Conservation (phyloP, 2,113 vertebrate genomes). For the Delphinapterus leucas region DNA sequence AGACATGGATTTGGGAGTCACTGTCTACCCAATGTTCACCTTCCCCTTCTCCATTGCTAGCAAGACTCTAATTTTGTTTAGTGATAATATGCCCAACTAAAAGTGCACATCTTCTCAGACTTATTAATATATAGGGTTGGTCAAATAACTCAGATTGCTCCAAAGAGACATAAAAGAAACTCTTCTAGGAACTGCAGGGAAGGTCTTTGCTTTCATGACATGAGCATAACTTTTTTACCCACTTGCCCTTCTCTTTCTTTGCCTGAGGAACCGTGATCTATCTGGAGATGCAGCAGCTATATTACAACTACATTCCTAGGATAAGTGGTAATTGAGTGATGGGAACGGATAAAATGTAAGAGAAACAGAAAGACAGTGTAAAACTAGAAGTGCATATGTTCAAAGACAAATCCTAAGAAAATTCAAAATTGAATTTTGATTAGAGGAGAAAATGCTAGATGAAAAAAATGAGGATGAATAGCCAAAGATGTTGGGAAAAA, state of each 20-base stretch:
- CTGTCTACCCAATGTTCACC: not conserved
- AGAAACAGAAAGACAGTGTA: not conserved
- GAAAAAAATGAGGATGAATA: not conserved
- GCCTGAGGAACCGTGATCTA: not conserved
- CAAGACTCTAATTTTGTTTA: not conserved
- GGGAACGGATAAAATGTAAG: not conserved
- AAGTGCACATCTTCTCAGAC: not conserved
- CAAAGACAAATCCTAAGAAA: not conserved
- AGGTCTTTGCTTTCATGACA: not conserved
- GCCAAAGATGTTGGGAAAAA: not conserved
- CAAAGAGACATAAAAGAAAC: not conserved
- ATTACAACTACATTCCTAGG: not conserved
- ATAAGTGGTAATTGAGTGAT: not conserved
- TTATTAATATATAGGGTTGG: not conserved
- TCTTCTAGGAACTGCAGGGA: not conserved
- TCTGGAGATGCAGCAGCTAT: not conserved
- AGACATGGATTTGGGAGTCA: not conserved
- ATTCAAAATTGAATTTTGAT: not conserved
- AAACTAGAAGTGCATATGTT: not conserved
- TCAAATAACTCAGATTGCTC: not conserved
- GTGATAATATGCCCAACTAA: not conserved
- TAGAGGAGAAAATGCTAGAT: not conserved
- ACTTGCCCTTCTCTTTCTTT: not conserved
- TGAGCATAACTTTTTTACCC: rapidly evolving
- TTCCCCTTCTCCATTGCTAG: not conserved